Evolutionary conservation across 2,888 invertebrate genomes (phyloP), one percentile per base, ranked within the genome.

Genomic region (Chloroclysta siterata): DNA sequence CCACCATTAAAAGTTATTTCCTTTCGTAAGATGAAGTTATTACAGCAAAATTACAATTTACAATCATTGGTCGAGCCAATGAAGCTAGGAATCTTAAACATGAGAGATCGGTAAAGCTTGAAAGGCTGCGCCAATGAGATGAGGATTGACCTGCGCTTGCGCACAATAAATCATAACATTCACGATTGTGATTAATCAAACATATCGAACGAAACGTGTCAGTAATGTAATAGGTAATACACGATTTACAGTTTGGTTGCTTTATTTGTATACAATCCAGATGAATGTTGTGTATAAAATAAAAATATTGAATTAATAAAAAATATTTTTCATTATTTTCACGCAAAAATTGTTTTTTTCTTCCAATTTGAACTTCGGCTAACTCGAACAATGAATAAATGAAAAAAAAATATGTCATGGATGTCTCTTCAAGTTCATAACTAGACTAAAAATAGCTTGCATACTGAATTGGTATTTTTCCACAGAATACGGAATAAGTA

Each of bases 111-210:
- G 53, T 50, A 14, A 48, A 17, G 53, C 65, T 62, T 60, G 64
- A 63, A 66, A 75, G 75, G 73, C 73, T 72, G 72, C 71, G 72
- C 74, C 70, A 74, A 75, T 75, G 76, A 79, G 79, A 73, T 68
- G 69, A 63, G 69, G 76, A 72, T 75, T 77, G 70, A 72, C 74
- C 75, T 68, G 74, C 71, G 71, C 76, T 74, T 67, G 74, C 69
- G 71, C 76, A 72, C 86, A 54, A 90, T 92, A 89, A 91, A 92
- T 91, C 91, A 91, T 86, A 89, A 85, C 85, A 84, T 83, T 84
- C 84, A 80, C 78, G 80, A 77, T 79, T 79, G 81, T 88, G 85
- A 92, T 92, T 91, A 90, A 92, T 92, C 90, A 87, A 87, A 87
- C 75, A 75, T 73, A 75, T 70, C 69, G 72, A 73, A 75, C 70